Conservation (phyloP, 2,797 vertebrate species). For the Pseudotriccus pelzelni region DNA sequence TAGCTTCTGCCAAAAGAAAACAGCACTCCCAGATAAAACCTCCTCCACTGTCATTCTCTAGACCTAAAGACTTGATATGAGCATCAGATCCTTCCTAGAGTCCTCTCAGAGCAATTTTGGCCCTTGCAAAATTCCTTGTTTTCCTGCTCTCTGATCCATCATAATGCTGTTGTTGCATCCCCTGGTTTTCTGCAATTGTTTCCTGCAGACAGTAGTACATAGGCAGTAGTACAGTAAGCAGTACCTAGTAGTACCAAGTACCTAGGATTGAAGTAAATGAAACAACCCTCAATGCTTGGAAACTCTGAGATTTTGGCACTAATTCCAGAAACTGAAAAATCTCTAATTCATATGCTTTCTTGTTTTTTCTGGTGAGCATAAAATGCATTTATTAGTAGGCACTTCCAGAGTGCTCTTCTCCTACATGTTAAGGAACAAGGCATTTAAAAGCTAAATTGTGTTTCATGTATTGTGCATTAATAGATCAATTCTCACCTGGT, state of each 20-base stretch:
- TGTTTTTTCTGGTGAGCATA: neutral
- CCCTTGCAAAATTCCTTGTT: neutral
- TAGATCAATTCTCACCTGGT: slow-evolving; percentile 55
- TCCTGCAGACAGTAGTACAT: neutral
- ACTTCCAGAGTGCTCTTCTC: neutral
- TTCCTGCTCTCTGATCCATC: neutral
- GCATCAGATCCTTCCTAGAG: neutral
- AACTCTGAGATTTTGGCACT: neutral
- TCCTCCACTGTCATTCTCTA: neutral
- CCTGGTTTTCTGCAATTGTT: neutral
- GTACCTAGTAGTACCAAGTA: neutral
- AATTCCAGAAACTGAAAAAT: neutral
- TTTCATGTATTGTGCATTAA: slow-evolving; percentile 54
- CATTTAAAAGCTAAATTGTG: slow-evolving; percentile 55
- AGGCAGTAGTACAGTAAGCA: neutral
- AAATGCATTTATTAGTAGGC: neutral
- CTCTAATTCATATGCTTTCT: neutral
- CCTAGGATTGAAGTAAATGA: neutral
- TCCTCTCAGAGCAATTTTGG: neutral
- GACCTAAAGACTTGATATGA: neutral
- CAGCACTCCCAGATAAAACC: neutral
- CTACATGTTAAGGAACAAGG: neutral
- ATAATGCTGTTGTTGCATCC: neutral
- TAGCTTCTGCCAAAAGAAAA: neutral
- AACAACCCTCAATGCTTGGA: neutral